phyloP scores from a whole-genome alignment of 2,888 invertebrate genomes.

The Eupithecia pulchellata region DNA sequence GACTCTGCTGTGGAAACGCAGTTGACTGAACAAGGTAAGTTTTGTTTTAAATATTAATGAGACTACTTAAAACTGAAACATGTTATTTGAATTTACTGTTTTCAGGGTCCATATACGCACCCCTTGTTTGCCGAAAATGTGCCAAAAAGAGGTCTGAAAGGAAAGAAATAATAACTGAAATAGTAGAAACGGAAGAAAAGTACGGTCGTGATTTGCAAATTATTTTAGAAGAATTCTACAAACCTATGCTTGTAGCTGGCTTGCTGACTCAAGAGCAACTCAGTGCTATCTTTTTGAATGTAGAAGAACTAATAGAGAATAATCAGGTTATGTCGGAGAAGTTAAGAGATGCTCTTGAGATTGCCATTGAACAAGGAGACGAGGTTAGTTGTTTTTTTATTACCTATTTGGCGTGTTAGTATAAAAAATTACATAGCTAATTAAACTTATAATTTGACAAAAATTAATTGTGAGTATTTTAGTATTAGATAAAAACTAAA shows the following conservation, averaged over 20 bases:
- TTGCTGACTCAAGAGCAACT: constrained; percentile 96
- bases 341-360: constrained; percentile 93
- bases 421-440: too few species aligned
- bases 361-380: constrained; percentile 92
- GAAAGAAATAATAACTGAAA: constrained; percentile 97
- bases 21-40: constrained; percentile 87
- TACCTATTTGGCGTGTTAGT: too few species aligned
- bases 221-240: constrained; percentile 96
- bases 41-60: constrained; percentile 13
- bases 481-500: too few species aligned
- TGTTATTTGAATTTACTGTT: constrained; percentile 25
- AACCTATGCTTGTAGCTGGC: constrained; percentile 97
- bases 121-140: constrained; percentile 94
- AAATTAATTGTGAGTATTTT: too few species aligned
- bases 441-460: too few species aligned
- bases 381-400: constrained; percentile 74
- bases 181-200: constrained; percentile 97
- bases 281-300: constrained; percentile 96
- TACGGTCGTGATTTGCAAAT: constrained; percentile 97
- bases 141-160: constrained; percentile 94
- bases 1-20: constrained; percentile 92
- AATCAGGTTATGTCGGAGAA: constrained; percentile 94
- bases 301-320: constrained; percentile 95
- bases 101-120: constrained; percentile 89
- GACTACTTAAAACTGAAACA: background rate